Conservation (phyloP, 1,140 invertebrate species). For the Prorops nasuta region DNA sequence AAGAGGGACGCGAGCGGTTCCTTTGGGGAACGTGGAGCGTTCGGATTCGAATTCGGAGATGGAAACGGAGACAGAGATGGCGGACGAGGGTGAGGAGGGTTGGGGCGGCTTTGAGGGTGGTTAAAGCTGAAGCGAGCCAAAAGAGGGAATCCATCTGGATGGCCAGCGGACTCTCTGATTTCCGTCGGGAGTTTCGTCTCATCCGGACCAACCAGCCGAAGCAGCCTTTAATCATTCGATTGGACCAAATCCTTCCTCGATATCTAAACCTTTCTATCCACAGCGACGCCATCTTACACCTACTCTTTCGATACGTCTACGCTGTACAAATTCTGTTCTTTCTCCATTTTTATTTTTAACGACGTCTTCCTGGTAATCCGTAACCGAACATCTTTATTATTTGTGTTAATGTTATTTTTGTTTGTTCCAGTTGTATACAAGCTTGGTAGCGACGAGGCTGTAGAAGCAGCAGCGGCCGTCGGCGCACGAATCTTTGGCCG, state of each 20-base stretch:
- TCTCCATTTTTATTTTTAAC: too few relatives aligned
- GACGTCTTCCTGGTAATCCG: too few relatives aligned
- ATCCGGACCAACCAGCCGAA: conserved; percentile 34
- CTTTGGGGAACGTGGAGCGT: conserved; percentile 6
- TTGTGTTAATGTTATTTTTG: too few relatives aligned
- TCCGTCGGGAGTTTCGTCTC: conserved; percentile 48
- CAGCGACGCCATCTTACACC: background rate
- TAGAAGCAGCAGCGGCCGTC: conserved; percentile 1
- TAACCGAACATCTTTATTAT: too few relatives aligned
- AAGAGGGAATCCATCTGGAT: conserved; percentile 31
- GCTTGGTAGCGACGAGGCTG: background rate
- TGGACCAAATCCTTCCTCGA: conserved; percentile 39
- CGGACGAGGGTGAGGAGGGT: conserved; percentile 2
- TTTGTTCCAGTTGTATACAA: background rate
- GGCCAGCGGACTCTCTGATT: conserved; percentile 45
- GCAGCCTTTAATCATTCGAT: conserved; percentile 54
- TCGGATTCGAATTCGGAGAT: conserved; percentile 18
- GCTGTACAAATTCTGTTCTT: too few relatives aligned
- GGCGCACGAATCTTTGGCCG: conserved; percentile 28
- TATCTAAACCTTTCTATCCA: conserved; percentile 19
- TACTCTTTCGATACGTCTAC: too few relatives aligned
- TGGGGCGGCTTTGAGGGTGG: conserved; percentile 13
- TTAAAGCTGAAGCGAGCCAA: conserved; percentile 1
- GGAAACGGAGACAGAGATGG: conserved; percentile 3
- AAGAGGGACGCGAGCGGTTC: conserved; percentile 42